Evolutionary conservation across 2,113 vertebrate genomes (phyloP).

Genomic region (Colaptes auratus): DNA sequence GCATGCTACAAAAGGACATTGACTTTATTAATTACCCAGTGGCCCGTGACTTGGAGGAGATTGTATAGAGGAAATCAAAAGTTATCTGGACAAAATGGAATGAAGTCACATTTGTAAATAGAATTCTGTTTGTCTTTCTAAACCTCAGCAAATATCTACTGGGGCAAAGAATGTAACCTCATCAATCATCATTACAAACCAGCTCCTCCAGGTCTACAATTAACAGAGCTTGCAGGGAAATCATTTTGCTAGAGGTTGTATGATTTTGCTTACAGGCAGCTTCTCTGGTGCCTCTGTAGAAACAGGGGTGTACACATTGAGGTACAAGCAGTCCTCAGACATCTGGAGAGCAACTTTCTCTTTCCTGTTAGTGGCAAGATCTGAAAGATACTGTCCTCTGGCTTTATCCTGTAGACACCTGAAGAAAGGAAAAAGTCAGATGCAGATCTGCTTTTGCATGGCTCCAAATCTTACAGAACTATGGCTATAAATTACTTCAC

Average conservation of each 20-base stretch:
- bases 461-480: not conserved
- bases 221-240: not conserved
- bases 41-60: not conserved
- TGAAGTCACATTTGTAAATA: not conserved
- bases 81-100: not conserved
- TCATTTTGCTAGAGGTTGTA: not conserved
- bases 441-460: not conserved
- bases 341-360: not conserved
- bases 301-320: conserved; percentile 63
- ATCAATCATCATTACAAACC: not conserved
- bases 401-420: conserved; percentile 47
- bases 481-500: not conserved
- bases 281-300: not conserved
- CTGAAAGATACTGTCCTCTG: not conserved
- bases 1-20: not conserved
- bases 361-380: not conserved
- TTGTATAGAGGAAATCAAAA: not conserved
- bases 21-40: not conserved
- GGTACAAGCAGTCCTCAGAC: conserved; percentile 75
- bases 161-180: not conserved
- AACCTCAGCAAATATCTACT: not conserved
- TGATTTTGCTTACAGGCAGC: conserved; percentile 63
- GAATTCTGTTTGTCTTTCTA: not conserved
- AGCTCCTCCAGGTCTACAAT: not conserved
- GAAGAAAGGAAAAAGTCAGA: not conserved